Evolutionary conservation across 2,888 invertebrate species (phyloP), one percentile per base, ranked within the genome.

Genomic region (Pseudolycoriella hygida): DNA sequence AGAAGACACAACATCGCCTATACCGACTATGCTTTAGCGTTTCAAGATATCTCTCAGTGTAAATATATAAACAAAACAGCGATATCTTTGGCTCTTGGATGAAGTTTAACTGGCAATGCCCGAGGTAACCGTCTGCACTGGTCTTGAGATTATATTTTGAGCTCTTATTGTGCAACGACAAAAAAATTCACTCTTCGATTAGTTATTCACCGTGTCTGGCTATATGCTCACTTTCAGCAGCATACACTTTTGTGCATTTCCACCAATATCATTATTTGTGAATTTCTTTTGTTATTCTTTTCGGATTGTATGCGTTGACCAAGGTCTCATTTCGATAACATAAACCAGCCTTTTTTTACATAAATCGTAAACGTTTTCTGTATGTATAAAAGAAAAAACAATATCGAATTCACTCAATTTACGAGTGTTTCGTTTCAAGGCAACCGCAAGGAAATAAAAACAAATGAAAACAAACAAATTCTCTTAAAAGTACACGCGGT

Each of bases 81-180:
- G 8, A 25, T 6, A 25, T 25, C 25, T 25, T 25, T 25, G 25
- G 25, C 25, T 25, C 25, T 25, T 25, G 25, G 25, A 25, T 25
- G 8, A 8, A 43, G 20, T 20, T 38, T 15, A 14, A 6, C 15
- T 17, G 37, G 43, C 31, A 31, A 40, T 40, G 32, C 44, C 44
- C 14, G 40, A 44, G 44, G 44, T 40, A 18, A 40, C 40, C 30
- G 40, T 44, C 44, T 44, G 30, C 44, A 18, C 4, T 6, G 14
- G 25, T 38, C 17, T 38, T 38, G 14, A 38, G 14, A 38, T 38
- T 14, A 14, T 15, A 38, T 17, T 15, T 38, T 17, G 14, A 17
- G 14, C 17, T 14, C 38, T 38, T 38, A 12, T 30, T 34, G 12
- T 14, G 34, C 15, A 14, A 34, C 34, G 12, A 34, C 34, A 34